Base-by-base conservation (phyloP, 1,140 invertebrate species). In the Aleiodes sp. region DNA sequence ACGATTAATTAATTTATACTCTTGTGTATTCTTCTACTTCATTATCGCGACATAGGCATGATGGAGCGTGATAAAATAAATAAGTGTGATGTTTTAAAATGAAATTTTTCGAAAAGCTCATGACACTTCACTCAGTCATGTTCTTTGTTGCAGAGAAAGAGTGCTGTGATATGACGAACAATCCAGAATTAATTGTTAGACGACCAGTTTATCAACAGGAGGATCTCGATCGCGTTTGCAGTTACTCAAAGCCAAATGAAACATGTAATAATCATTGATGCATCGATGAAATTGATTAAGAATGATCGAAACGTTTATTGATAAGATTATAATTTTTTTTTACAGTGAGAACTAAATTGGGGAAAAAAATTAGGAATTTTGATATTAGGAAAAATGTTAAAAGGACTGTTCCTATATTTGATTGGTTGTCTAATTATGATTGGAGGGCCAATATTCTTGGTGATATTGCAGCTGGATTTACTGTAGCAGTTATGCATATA, bases 401-500 rank as follows among this genome's bases (percentile, higher is more conserved):
- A 29, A 76, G 76, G 29, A 78, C 77, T 1, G 62, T 90, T 64
- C 89, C 90, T 7, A 77, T 90, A n/a, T 70, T 87, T 26, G 70
- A 81, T 71, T 90, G 89, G 89, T 68, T 91, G 2, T 84, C 84
- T 2, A 78, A 82, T 9, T 91, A 91, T 70, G 78, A 86, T 56
- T 89, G 86, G 84, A 88, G 84, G 67, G 74, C 81, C 24, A 78
- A 88, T 75, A 78, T 90, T 61, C 60, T 87, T 1, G 82, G 85
- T n/a, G 91, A 92, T 79, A 60, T 90, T 2, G 79, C 90, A 2
- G 87, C 89, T 57, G 90, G 90, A 16, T 81, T 89, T 59, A 94
- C 93, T 1, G 91, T 94, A 2, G 91, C 91, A 9, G 88, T 94
- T 35, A 91, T 95, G 89, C 91, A 94, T 76, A 92, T 94, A 68